Conservation (phyloP, 2,888 invertebrate species). For the Stramonita haemastoma region DNA sequence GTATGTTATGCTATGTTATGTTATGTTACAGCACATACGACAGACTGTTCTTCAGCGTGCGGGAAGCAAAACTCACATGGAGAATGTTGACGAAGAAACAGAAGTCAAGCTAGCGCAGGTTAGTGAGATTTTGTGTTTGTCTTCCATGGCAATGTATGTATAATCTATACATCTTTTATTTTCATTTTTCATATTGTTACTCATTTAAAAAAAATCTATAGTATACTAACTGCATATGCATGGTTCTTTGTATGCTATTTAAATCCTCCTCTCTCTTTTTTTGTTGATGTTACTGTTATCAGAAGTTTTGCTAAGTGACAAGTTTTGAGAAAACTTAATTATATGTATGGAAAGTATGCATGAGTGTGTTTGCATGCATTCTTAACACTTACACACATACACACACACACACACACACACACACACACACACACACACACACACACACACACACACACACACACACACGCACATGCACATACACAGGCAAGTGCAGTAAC, state of each 20-base stretch:
- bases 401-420: not conserved
- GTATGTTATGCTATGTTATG: no score
- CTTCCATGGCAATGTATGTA: no score
- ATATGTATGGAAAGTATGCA: no score
- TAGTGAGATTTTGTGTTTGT: not conserved
- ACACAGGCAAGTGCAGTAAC: not conserved
- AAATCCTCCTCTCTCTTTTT: no score
- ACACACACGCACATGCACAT: not conserved
- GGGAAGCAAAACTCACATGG: conserved; percentile 80
- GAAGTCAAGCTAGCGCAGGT: conserved; percentile 75
- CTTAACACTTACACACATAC: not conserved
- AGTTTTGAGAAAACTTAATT: no score
- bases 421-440: not conserved
- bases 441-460: not conserved
- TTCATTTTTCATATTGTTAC: no score
- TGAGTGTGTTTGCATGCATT: not conserved
- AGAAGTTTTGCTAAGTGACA: no score
- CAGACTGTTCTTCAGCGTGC: conserved; percentile 91
- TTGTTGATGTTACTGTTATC: no score
- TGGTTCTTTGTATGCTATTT: no score
- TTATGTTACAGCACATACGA: conserved; percentile 85
- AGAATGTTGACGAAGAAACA: conserved; percentile 79
- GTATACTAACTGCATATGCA: no score
- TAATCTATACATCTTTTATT: no score
- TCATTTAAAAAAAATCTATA: no score